These are phyloP conservation scores for Lasaia peninsularis DNA, from an alignment of 1,140 invertebrate genomes.

Conservation along the genomic window DNA sequence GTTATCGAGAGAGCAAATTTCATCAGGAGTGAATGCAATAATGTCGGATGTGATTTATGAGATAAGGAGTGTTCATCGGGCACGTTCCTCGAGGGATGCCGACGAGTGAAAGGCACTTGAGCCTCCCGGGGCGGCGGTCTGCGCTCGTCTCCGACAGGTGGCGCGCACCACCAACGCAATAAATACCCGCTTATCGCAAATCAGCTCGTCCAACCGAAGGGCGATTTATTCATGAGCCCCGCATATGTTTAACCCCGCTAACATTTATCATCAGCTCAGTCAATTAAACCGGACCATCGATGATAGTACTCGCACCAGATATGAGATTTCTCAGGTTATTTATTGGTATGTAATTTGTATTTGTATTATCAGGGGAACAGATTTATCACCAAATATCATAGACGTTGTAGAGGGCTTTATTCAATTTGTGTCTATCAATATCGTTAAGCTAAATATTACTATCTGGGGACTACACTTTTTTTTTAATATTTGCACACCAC, in stretches of 20 bases:
- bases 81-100: slow-evolving; percentile 49
- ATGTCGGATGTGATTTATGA: slow-evolving; percentile 55
- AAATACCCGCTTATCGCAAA: slow-evolving; percentile 74
- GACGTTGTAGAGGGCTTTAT: slow-evolving; percentile 28
- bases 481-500: too few species aligned
- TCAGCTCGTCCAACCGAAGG: slow-evolving; percentile 63
- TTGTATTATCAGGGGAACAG: slow-evolving; percentile 56
- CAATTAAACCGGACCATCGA: slow-evolving; percentile 66
- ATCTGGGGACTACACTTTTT: too few species aligned
- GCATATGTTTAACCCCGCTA: slow-evolving; percentile 61
- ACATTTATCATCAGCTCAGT: slow-evolving; percentile 73
- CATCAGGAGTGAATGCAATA: slow-evolving; percentile 52
- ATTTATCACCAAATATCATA: slow-evolving; percentile 47
- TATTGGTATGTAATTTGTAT: slow-evolving; percentile 68
- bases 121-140: slow-evolving; percentile 54
- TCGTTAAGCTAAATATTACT: too few species aligned
- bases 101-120: slow-evolving; percentile 53
- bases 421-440: background rate
- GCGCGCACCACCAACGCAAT: slow-evolving; percentile 70
- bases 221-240: slow-evolving; percentile 66
- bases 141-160: slow-evolving; percentile 53
- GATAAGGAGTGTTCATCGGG: slow-evolving; percentile 33
- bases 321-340: slow-evolving; percentile 54
- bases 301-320: slow-evolving; percentile 55
- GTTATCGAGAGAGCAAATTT: slow-evolving; percentile 42